Conservation (phyloP, 35 echinoderm and acorn worm genomes). For the Strongylocentrotus purpuratus region DNA sequence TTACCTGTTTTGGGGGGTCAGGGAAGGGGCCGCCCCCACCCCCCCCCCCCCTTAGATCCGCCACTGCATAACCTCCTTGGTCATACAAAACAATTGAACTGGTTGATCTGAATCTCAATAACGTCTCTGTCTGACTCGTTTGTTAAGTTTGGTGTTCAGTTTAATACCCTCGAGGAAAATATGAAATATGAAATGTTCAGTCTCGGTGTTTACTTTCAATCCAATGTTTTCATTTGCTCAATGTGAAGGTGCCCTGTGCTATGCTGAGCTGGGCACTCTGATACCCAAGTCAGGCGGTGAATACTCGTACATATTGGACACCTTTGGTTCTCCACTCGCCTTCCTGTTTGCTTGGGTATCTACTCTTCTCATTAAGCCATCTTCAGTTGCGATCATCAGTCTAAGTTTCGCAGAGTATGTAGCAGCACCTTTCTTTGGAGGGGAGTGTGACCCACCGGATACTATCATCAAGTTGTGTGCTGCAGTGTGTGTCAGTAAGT, state of each 20-base stretch:
- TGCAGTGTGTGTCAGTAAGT: slow-evolving; percentile 67
- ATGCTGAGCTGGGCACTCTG: slow-evolving; percentile 87
- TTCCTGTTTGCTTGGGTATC: slow-evolving; percentile 92
- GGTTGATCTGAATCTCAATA: too few relatives aligned
- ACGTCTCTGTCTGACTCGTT: too few relatives aligned
- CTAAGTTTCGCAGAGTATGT: slow-evolving; percentile 88
- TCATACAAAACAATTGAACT: too few relatives aligned
- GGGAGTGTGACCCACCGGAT: slow-evolving; percentile 50
- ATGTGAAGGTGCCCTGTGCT: slow-evolving; percentile 75
- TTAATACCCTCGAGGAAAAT: too few relatives aligned
- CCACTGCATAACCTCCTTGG: too few relatives aligned
- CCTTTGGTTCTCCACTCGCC: slow-evolving; percentile 69
- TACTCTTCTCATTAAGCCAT: slow-evolving; percentile 74
- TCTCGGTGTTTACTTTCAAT: too few relatives aligned
- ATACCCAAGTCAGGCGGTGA: slow-evolving; percentile 94
- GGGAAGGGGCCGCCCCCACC: too few relatives aligned
- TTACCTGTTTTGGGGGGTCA: too few relatives aligned
- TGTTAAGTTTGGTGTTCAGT: too few relatives aligned
- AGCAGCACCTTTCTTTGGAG: slow-evolving; percentile 71
- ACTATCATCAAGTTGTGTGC: slow-evolving; percentile 40
- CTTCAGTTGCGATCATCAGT: slow-evolving; percentile 80
- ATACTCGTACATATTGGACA: slow-evolving; percentile 73
- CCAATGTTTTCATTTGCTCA: too few relatives aligned
- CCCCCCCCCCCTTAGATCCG: too few relatives aligned
- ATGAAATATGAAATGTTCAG: too few relatives aligned